A percentile compares a stretch with the other conserved stretches of the same genome.
Evolutionary conservation across 2,797 vertebrate genomes (phyloP).

Genomic region (Dendrocincla fuliginosa): DNA sequence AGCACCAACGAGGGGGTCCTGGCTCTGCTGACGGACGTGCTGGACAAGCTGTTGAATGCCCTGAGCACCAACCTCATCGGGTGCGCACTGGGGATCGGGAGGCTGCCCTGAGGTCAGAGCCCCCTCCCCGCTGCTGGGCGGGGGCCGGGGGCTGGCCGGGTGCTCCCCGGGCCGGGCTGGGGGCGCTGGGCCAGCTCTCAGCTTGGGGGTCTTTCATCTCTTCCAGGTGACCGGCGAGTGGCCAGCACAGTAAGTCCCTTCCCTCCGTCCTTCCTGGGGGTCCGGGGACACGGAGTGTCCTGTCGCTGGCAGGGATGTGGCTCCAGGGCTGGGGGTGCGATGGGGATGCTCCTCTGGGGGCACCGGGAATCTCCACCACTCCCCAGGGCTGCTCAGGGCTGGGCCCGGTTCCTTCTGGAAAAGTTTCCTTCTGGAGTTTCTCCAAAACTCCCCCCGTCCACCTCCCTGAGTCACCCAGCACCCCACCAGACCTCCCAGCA

Average conservation of each 20-base stretch:
- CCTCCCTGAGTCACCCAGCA: not conserved
- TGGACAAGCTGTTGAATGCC: rapidly evolving
- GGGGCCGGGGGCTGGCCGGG: not conserved
- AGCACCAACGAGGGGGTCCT: not conserved
- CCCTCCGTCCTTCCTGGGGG: not conserved
- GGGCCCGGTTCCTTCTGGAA: not conserved
- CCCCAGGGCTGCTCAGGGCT: not conserved
- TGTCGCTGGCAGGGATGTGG: not conserved
- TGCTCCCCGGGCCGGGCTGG: not conserved
- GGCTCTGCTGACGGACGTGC: not conserved
- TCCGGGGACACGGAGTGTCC: not conserved
- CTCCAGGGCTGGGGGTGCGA: not conserved
- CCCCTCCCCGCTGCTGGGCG: not conserved
- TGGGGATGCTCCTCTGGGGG: not conserved
- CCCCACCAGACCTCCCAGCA: too few relatives aligned
- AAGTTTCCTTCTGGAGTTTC: too few relatives aligned
- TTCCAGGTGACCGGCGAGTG: not conserved
- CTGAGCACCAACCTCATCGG: rapidly evolving
- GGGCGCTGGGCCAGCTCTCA: too few relatives aligned
- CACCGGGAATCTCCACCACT: not conserved
- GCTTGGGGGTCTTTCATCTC: too few relatives aligned
- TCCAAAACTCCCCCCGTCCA: too few relatives aligned
- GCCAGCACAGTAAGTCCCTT: not conserved
- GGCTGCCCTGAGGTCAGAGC: not conserved
- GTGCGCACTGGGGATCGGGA: not conserved